Percentiles rank a stretch among this genome's conserved stretches.
phyloP scores from a whole-genome alignment of 2,113 vertebrate genomes.

The Plotosus lineatus region DNA sequence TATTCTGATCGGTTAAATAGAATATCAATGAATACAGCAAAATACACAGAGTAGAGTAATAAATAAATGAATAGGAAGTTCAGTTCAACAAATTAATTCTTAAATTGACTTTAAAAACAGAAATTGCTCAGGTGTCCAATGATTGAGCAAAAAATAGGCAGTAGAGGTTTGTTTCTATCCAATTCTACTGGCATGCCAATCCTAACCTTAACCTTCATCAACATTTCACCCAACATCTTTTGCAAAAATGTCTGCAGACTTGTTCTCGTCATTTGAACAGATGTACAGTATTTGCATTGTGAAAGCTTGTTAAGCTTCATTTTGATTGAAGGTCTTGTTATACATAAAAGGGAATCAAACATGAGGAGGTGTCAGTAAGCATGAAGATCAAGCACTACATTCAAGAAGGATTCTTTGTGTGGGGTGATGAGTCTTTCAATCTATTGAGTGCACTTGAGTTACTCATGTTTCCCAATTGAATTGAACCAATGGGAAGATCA shows the following conservation, averaged over 20 bases:
- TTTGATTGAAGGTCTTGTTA: conserved; percentile 16
- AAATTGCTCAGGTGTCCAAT: background rate
- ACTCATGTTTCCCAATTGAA: conserved; percentile 18
- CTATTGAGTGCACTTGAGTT: conserved; percentile 24
- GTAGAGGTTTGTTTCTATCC: background rate
- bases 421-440: conserved; percentile 50
- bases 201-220: background rate
- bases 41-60: no score
- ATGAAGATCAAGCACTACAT: conserved; percentile 47
- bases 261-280: background rate
- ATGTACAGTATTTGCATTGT: no score
- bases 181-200: background rate
- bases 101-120: background rate
- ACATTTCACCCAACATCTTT: background rate
- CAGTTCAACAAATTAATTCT: background rate
- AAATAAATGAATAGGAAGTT: background rate
- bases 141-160: background rate
- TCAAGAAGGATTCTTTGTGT: conserved; percentile 47
- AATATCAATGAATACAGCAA: background rate
- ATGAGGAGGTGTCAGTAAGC: conserved; percentile 25
- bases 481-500: no score
- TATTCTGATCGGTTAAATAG: background rate
- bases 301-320: background rate
- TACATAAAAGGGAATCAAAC: conserved; percentile 56
- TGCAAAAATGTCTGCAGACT: background rate